Evolutionary conservation across 2,888 invertebrate genomes (phyloP).

Genomic region (Nasonovia ribisnigri): DNA sequence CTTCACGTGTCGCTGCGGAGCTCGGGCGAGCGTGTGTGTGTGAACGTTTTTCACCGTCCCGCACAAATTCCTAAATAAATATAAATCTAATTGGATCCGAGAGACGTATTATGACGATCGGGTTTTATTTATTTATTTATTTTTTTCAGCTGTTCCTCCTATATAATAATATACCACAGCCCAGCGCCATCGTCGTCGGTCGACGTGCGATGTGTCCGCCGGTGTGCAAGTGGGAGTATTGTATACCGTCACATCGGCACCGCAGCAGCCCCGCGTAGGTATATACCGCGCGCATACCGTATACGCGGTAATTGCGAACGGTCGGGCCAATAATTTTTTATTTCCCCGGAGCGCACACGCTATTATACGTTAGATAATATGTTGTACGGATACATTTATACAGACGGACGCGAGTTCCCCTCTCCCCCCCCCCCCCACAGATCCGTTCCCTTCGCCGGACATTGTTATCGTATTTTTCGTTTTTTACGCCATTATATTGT

Average conservation of each 20-base stretch:
- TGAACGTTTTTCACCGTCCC: conserved; percentile 20
- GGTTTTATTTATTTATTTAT: conserved; percentile 20
- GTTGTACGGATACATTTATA: not conserved
- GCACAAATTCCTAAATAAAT: conserved; percentile 57
- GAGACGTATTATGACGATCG: conserved; percentile 46
- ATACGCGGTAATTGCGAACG: not conserved
- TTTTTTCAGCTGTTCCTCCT: not conserved
- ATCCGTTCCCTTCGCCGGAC: not conserved
- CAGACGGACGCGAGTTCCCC: not conserved
- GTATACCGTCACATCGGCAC: not conserved
- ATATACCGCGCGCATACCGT: not conserved
- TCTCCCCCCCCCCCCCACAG: not conserved
- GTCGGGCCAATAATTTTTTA: conserved; percentile 22
- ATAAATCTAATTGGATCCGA: conserved; percentile 62
- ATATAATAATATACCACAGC: not conserved
- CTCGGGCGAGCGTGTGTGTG: conserved; percentile 2
- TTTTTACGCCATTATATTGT: not conserved
- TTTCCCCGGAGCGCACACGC: not conserved
- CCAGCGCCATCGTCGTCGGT: not conserved
- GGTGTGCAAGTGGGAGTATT: not conserved
- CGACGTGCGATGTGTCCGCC: not conserved
- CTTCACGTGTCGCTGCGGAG: not conserved
- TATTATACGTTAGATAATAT: too few species aligned
- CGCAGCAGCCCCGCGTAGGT: not conserved
- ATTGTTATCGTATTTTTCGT: conserved; percentile 8